phyloP scores from a whole-genome alignment of 2,113 vertebrate genomes.

The Coracopsis vasa region DNA sequence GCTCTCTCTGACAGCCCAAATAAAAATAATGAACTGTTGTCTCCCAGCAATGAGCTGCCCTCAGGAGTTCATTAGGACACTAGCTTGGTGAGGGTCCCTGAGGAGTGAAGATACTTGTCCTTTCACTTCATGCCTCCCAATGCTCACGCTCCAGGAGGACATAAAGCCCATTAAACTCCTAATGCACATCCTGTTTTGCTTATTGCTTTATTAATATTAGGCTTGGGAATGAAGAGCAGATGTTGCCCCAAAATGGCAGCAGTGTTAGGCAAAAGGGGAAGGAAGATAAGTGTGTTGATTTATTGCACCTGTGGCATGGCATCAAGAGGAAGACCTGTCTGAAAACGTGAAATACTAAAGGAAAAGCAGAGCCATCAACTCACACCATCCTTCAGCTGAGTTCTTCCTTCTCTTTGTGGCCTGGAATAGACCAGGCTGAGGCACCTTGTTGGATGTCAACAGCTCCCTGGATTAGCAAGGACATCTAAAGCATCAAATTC shows the following conservation, averaged over 20 bases:
- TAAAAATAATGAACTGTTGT: conserved; percentile 29
- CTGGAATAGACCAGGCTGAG: not conserved
- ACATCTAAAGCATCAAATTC: not conserved
- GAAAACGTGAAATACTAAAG: not conserved
- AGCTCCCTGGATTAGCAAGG: not conserved
- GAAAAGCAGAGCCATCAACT: not conserved
- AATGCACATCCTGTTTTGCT: conserved; percentile 21
- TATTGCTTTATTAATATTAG: conserved; percentile 28
- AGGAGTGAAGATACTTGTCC: not conserved
- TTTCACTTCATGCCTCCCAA: not conserved
- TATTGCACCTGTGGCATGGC: not conserved
- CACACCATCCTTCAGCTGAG: not conserved
- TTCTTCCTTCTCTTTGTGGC: not conserved
- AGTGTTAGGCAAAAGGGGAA: not conserved
- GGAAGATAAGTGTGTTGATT: not conserved
- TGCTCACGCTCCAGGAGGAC: not conserved
- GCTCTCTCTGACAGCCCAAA: not conserved
- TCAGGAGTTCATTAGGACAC: not conserved
- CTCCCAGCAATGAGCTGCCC: not conserved
- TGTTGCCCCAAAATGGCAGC: conserved; percentile 32
- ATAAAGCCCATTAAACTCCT: not conserved
- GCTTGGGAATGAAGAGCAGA: not conserved
- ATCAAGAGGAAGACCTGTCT: not conserved
- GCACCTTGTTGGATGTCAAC: not conserved
- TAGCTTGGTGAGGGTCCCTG: not conserved